Evolutionary conservation across 2,113 vertebrate species (phyloP).

Genomic region (Tor tambroides): DNA sequence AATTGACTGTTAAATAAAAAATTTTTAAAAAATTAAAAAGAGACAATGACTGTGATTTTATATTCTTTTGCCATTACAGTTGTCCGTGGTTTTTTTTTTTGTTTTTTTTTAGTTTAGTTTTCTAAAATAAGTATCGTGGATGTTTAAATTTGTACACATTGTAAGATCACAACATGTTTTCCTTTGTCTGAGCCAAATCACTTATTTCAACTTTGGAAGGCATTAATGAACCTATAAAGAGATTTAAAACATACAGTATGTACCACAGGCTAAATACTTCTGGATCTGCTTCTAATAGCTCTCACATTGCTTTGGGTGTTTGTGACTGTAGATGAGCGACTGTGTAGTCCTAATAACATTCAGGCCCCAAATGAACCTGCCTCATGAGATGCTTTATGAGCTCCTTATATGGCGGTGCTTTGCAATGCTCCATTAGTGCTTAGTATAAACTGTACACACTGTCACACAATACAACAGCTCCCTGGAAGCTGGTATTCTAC

Average conservation of each 20-base stretch:
- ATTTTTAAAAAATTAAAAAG: not conserved
- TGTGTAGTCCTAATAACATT: constrained; percentile 37
- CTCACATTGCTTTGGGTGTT: constrained; percentile 26
- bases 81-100: not conserved
- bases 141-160: not conserved
- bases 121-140: not conserved
- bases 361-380: constrained; percentile 40
- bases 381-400: constrained; percentile 29
- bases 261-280: constrained; percentile 2
- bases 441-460: constrained; percentile 40
- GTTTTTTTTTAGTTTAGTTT: too few species aligned
- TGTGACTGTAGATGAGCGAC: constrained; percentile 20
- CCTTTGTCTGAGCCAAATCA: not conserved
- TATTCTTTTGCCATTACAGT: not conserved
- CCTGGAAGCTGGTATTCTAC: constrained; percentile 31
- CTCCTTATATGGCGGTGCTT: constrained; percentile 8
- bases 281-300: constrained; percentile 35
- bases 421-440: constrained; percentile 40
- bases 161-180: not conserved
- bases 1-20: not conserved
- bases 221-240: constrained; percentile 13
- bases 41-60: not conserved
- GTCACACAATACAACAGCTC: constrained; percentile 35
- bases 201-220: not conserved
- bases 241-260: not conserved